Percentiles rank a stretch among this genome's conserved stretches.
Conservation (phyloP, 2,888 invertebrate genomes). For the Ganaspis brasiliensis region DNA sequence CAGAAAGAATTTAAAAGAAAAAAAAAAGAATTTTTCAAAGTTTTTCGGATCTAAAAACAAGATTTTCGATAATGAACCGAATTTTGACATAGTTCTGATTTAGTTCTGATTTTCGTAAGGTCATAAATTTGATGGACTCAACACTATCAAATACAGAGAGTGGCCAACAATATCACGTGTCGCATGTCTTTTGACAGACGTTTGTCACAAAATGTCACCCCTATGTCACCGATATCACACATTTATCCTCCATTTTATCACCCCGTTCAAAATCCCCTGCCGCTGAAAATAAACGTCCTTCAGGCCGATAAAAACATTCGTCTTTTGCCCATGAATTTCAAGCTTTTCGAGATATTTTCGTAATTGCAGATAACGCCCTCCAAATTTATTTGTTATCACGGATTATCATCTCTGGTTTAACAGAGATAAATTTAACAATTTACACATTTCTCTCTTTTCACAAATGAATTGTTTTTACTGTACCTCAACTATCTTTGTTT, state of each 20-base stretch:
- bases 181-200: slow-evolving; percentile 64
- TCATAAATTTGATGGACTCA: slow-evolving; percentile 67
- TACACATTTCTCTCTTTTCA: not conserved
- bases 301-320: not conserved
- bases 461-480: not conserved
- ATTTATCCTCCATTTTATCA: slow-evolving; percentile 42
- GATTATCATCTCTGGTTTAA: not conserved
- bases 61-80: not conserved
- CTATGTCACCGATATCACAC: slow-evolving; percentile 57
- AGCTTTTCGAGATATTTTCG: not conserved
- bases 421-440: slow-evolving; percentile 4
- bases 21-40: too few relatives aligned
- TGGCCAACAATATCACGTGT: slow-evolving; percentile 63
- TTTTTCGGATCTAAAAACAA: not conserved
- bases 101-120: not conserved
- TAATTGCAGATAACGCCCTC: not conserved
- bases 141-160: slow-evolving; percentile 62
- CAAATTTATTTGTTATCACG: not conserved
- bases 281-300: not conserved
- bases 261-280: not conserved
- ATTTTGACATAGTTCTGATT: slow-evolving; percentile 13
- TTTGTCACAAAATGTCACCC: slow-evolving; percentile 65
- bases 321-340: slow-evolving; percentile 4
- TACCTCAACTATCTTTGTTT: not conserved
- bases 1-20: too few relatives aligned